Evolutionary conservation across 2,113 vertebrate genomes (phyloP).

Genomic region (Hyla sarda): DNA sequence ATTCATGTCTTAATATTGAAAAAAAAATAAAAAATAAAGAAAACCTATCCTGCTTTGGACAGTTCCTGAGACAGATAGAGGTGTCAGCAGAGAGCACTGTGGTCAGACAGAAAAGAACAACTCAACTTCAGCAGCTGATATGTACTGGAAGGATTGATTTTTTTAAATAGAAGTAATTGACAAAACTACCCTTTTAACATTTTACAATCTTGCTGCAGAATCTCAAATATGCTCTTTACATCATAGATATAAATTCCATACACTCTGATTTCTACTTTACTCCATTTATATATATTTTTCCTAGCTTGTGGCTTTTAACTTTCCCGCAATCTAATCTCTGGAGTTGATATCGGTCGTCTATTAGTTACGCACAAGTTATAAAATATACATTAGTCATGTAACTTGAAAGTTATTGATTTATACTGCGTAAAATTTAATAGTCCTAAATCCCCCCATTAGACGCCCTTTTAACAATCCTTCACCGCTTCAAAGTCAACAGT

Average conservation of each 20-base stretch:
- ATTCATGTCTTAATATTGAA: too few species aligned
- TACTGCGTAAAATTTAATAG: slow-evolving; percentile 5
- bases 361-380: slow-evolving; percentile 17
- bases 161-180: too few species aligned
- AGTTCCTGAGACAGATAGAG: too few species aligned
- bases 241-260: neutral
- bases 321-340: neutral
- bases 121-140: too few species aligned
- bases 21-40: too few species aligned
- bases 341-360: neutral
- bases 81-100: too few species aligned
- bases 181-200: too few species aligned
- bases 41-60: too few species aligned
- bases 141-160: too few species aligned
- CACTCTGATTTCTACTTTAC: neutral
- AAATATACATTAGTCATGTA: slow-evolving; percentile 42
- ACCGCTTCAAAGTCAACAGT: slow-evolving; percentile 34
- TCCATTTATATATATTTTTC: slow-evolving; percentile 22
- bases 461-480: slow-evolving; percentile 20
- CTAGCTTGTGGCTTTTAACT: slow-evolving; percentile 21
- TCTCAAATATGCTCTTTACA: neutral
- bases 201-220: neutral
- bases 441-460: slow-evolving; percentile 23
- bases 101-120: too few species aligned
- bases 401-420: slow-evolving; percentile 30